phyloP scores from a whole-genome alignment of 2,888 invertebrate genomes.

The Caenorhabditis angaria region DNA sequence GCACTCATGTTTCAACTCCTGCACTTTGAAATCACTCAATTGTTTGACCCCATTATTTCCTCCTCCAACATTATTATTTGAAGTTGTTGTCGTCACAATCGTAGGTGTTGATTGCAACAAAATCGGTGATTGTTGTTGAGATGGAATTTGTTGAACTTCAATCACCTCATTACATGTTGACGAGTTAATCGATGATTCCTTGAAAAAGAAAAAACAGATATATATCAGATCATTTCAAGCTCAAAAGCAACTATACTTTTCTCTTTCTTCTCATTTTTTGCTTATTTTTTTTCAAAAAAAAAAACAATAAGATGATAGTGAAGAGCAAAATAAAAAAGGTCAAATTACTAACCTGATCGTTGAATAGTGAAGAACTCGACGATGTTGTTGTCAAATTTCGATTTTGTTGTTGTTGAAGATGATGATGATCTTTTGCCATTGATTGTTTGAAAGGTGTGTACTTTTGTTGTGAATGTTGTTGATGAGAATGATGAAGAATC shows the following conservation, averaged over 20 bases:
- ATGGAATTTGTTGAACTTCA: not conserved
- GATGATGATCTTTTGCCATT: not conserved
- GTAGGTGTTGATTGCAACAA: not conserved
- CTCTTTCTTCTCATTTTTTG: not conserved
- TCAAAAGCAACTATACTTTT: not conserved
- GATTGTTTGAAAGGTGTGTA: slow-evolving; percentile 10
- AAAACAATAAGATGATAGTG: not conserved
- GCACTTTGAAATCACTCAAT: slow-evolving; percentile 87
- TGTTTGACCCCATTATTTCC: not conserved
- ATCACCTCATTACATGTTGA: slow-evolving; percentile 8
- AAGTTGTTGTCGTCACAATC: not conserved
- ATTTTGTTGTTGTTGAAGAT: not conserved
- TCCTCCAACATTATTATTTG: not conserved
- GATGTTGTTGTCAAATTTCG: not conserved
- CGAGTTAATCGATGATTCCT: slow-evolving; percentile 35
- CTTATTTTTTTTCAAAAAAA: no score
- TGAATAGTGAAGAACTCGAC: not conserved
- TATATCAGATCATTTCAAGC: slow-evolving; percentile 1
- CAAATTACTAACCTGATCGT: slow-evolving; percentile 8
- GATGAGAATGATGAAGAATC: not conserved
- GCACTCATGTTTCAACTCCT: slow-evolving; percentile 81
- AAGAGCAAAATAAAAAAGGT: not conserved
- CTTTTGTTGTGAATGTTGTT: not conserved
- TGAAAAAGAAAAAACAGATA: slow-evolving; percentile 11
- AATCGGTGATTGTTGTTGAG: not conserved